Conservation (phyloP, 2,113 vertebrate species). For the Epinephelus lanceolatus region DNA sequence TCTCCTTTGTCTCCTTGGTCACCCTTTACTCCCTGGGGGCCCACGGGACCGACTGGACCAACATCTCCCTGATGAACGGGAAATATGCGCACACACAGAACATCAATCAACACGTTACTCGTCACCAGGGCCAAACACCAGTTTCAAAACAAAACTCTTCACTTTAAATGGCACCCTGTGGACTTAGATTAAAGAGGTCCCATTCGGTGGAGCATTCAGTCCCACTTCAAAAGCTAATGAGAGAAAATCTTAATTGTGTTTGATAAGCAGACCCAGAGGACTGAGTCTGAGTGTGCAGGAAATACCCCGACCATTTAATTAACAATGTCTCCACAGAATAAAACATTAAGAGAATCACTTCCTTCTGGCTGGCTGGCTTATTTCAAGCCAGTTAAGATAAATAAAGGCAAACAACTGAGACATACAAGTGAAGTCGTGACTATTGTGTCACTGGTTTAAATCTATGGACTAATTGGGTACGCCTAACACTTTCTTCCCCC, state of each 20-base stretch:
- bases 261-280: constrained; percentile 62
- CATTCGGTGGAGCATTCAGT: constrained; percentile 49
- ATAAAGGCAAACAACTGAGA: constrained; percentile 1
- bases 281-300: constrained; percentile 45
- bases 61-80: constrained; percentile 85
- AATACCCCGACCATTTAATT: constrained; percentile 67
- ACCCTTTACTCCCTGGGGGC: constrained; percentile 87
- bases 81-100: constrained; percentile 30
- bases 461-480: not conserved
- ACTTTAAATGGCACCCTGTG: constrained; percentile 51
- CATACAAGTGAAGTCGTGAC: not conserved
- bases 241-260: constrained; percentile 67
- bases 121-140: not conserved
- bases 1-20: constrained; percentile 88
- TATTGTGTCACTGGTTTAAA: not conserved
- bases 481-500: not conserved
- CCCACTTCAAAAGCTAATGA: constrained; percentile 62
- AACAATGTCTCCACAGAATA: constrained; percentile 60
- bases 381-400: constrained; percentile 45
- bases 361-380: constrained; percentile 32
- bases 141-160: constrained; percentile 33
- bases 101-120: constrained; percentile 17
- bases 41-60: constrained; percentile 84
- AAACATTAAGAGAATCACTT: constrained; percentile 53
- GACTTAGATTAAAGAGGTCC: constrained; percentile 57